A percentile compares a stretch with the other conserved stretches of the same genome.
phyloP scores from a whole-genome alignment of 1,140 invertebrate species.

The Kradibia gibbosae region DNA sequence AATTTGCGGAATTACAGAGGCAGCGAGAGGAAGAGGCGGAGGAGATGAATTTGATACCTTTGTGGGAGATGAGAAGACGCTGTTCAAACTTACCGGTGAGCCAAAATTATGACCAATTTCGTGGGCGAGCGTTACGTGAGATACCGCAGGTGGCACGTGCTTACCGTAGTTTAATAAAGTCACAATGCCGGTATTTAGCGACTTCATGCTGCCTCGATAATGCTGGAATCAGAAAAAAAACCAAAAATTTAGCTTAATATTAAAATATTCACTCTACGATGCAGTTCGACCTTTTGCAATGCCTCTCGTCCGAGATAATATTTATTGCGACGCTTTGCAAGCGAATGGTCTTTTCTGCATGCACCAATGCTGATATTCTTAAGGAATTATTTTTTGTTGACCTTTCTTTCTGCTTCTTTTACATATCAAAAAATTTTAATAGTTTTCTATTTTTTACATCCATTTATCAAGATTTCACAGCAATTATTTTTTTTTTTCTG shows the following conservation, averaged over 20 bases:
- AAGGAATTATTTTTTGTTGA: too few species aligned
- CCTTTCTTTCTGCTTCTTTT: too few species aligned
- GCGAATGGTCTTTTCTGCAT: background rate
- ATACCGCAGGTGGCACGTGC: slow-evolving; percentile 98
- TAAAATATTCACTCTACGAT: background rate
- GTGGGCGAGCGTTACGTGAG: slow-evolving; percentile 97
- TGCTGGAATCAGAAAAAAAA: slow-evolving; percentile 77
- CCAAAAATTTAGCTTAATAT: background rate
- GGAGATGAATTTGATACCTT: too few species aligned
- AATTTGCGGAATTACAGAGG: background rate
- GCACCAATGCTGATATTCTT: too few species aligned
- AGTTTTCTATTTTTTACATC: too few species aligned
- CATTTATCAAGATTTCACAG: too few species aligned
- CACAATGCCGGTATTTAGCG: slow-evolving; percentile 98
- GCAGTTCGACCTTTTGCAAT: too few species aligned
- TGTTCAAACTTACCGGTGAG: slow-evolving; percentile 82
- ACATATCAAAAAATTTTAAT: too few species aligned
- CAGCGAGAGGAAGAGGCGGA: background rate
- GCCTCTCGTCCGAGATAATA: background rate
- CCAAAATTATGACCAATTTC: slow-evolving; percentile 99
- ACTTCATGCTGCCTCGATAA: slow-evolving; percentile 94
- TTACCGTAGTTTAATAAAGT: slow-evolving; percentile 99
- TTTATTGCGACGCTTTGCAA: background rate
- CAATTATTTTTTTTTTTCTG: too few species aligned
- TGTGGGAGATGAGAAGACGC: background rate